Evolutionary conservation across 2,888 invertebrate species (phyloP), one percentile per base, ranked within the genome.

Genomic region (Ptychoptera contaminata): DNA sequence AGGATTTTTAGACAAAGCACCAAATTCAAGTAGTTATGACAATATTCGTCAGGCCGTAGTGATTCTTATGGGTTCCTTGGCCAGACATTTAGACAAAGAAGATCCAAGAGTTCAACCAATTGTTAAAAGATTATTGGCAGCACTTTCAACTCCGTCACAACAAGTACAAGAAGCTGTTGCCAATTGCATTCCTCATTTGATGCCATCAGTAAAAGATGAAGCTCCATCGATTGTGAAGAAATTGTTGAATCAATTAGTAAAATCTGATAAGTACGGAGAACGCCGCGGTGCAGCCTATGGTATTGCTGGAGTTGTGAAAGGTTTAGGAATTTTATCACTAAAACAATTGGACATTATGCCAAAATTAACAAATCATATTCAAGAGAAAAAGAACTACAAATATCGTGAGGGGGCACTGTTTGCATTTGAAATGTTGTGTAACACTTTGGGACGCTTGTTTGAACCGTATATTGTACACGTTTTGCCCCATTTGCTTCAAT

Each of bases 391-490:
- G 63, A 92, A 92, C 60, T 90, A 86, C 56, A 82, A 87, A 54
- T 86, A 87, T 52, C 72, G 96, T 45, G 97, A 96, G 74, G 93
- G 87, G 74, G 93, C 96, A 0, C 69, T 98, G 43, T 91, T 98
- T 69, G 96, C 96, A 0, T 90, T 98, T 68, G 97, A 97, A 71
- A 92, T 94, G 79, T 72, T 96, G 38, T 94, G 93, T 65, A 80
- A 81, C 54, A 63, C 63, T 4, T 74, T 98, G 56, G 97, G 97
- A 1, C 82, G 94, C 39, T 72, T 97, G 46, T 98, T 98, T 69
- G 98, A 98, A 68, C 98, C 98, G 0, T 98, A 98, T 69, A 91
- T 98, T 48, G 92, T 98, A 44, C 93, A 96, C 63, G 90, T 97
- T 40, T 70, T 99, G 50, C 96, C 96, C 1, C 86, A 93, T 67